These are phyloP conservation scores for Cercocebus atys DNA, from an alignment of 2,113 vertebrate genomes.

Conservation along the genomic window DNA sequence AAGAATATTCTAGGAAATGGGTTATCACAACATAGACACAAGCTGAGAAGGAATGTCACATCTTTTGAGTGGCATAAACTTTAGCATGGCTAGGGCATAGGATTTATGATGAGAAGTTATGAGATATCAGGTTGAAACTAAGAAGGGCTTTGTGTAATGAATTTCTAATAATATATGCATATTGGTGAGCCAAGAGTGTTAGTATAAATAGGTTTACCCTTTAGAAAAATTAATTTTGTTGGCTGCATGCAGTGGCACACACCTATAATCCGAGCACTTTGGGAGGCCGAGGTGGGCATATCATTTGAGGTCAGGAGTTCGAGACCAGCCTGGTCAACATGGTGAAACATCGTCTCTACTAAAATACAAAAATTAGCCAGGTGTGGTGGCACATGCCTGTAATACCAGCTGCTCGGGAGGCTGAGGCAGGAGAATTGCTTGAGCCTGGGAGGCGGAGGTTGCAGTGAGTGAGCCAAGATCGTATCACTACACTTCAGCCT, in stretches of 20 bases:
- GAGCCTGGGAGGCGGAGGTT: too few species aligned
- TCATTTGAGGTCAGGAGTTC: too few species aligned
- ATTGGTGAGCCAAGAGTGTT: neutral
- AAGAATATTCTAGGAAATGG: neutral
- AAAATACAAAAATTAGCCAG: too few species aligned
- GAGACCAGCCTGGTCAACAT: too few species aligned
- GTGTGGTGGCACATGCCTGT: too few species aligned
- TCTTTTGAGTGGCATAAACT: neutral
- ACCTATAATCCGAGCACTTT: too few species aligned
- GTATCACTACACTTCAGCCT: too few species aligned
- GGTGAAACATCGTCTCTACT: too few species aligned
- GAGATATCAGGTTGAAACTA: neutral
- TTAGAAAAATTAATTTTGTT: neutral
- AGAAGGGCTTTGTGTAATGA: neutral
- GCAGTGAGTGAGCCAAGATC: too few species aligned
- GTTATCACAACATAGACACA: neutral
- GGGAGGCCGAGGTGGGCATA: accelerated
- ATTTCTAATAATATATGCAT: neutral
- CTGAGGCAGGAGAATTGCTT: too few species aligned
- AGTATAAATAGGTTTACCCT: neutral
- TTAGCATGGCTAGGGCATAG: neutral
- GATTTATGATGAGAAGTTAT: neutral
- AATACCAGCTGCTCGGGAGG: too few species aligned
- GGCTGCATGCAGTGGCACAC: too few species aligned
- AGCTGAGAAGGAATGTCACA: neutral